phyloP scores from a whole-genome alignment of 2,888 invertebrate species.

The Ommatoiulus sabulosus region DNA sequence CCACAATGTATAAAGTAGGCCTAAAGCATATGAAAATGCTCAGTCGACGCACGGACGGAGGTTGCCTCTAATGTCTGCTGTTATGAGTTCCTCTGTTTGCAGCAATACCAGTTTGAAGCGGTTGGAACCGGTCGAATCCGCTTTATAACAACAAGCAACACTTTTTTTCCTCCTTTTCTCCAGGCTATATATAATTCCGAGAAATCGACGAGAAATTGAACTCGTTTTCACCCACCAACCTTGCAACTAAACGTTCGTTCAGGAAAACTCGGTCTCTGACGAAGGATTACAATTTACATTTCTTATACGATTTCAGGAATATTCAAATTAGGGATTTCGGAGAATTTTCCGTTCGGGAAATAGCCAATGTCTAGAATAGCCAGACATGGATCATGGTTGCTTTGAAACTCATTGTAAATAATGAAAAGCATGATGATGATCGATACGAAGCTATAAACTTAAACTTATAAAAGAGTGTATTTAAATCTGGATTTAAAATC shows the following conservation, averaged over 20 bases:
- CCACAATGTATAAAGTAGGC: not conserved
- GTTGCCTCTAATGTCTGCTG: not conserved
- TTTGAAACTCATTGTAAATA: too few species aligned
- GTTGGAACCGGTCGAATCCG: not conserved
- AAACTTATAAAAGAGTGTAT: too few species aligned
- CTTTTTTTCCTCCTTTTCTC: not conserved
- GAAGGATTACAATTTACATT: not conserved
- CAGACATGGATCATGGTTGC: too few species aligned
- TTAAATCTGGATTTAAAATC: too few species aligned
- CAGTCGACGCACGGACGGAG: not conserved
- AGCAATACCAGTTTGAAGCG: not conserved
- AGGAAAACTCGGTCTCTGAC: not conserved
- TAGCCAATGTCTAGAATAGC: too few species aligned
- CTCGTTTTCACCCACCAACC: not conserved
- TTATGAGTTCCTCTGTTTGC: not conserved
- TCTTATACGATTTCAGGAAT: not conserved
- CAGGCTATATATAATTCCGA: not conserved
- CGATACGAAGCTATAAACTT: too few species aligned
- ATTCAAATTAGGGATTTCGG: not conserved
- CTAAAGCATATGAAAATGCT: not conserved
- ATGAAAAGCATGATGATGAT: too few species aligned
- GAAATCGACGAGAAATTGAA: not conserved
- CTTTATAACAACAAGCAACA: not conserved
- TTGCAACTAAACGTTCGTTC: not conserved
- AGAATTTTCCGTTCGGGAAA: not conserved